Percentiles rank a stretch among this genome's conserved stretches.
These are phyloP conservation scores for Agelas oroides DNA, from an alignment of 37 sponge, comb jelly and placozoan genomes.

Conservation along the genomic window DNA sequence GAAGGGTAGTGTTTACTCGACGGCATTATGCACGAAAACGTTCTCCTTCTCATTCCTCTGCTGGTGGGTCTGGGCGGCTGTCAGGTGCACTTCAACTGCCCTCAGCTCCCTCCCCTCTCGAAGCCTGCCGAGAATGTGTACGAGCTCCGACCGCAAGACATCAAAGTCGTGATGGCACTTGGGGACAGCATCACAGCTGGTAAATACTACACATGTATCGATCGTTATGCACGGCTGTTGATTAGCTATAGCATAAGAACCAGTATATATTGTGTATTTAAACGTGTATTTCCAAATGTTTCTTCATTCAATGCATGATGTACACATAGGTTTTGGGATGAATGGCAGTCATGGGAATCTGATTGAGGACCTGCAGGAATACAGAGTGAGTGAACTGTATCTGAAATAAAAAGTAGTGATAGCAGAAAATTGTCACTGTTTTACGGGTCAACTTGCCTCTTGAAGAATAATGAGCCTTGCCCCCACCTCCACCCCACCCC, in stretches of 20 bases:
- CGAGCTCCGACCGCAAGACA: conserved; percentile 84
- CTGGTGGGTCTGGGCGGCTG: background rate
- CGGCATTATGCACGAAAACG: too few species aligned
- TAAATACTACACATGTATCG: conserved; percentile 21
- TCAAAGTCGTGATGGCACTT: conserved; percentile 86
- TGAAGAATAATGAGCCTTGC: too few species aligned
- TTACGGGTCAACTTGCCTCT: too few species aligned
- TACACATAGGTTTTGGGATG: conserved; percentile 68
- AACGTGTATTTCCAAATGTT: too few species aligned
- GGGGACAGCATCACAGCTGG: conserved; percentile 93
- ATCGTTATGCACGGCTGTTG: too few species aligned
- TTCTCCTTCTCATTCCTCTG: too few species aligned
- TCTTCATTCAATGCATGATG: background rate
- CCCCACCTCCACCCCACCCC: too few species aligned
- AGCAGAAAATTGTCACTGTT: too few species aligned
- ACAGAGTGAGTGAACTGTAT: conserved; percentile 52
- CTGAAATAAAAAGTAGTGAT: too few species aligned
- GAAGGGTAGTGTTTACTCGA: too few species aligned
- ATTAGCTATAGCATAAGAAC: too few species aligned
- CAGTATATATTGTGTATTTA: too few species aligned
- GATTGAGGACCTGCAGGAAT: conserved; percentile 65
- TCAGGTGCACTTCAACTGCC: conserved; percentile 64
- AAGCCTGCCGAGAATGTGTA: conserved; percentile 74
- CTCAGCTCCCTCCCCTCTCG: conserved; percentile 68
- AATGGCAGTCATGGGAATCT: conserved; percentile 59